A percentile compares a stretch with the other conserved stretches of the same genome.
phyloP scores from a whole-genome alignment of 2,888 invertebrate genomes.

The Tetramorium bicarinatum region DNA sequence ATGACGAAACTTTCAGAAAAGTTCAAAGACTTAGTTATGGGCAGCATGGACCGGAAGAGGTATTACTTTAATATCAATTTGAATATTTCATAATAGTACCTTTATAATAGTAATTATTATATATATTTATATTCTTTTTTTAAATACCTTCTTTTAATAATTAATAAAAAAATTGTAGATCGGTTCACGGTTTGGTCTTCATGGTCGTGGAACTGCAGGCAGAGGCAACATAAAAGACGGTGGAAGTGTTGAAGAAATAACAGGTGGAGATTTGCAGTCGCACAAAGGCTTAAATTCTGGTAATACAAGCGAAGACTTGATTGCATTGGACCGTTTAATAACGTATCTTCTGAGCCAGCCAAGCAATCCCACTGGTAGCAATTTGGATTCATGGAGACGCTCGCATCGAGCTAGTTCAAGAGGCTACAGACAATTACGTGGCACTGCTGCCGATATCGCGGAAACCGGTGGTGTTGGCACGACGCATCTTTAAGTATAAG shows the following conservation, averaged over 20 bases:
- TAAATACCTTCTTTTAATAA: neutral
- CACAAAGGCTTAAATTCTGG: constrained; percentile 84
- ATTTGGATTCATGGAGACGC: constrained; percentile 81
- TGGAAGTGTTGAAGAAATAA: constrained; percentile 26
- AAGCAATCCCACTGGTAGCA: constrained; percentile 63
- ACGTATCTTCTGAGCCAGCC: constrained; percentile 88
- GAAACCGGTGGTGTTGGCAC: constrained; percentile 72
- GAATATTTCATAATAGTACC: neutral
- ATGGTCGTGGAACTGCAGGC: constrained; percentile 47
- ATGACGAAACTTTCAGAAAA: constrained; percentile 91
- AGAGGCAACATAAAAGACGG: constrained; percentile 52
- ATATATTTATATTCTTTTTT: neutral
- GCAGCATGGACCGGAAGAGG: constrained; percentile 90
- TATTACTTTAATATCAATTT: constrained; percentile 80
- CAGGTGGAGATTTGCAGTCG: constrained; percentile 65
- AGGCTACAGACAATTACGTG: constrained; percentile 80
- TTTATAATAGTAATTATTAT: neutral
- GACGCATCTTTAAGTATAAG: constrained; percentile 74
- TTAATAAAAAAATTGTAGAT: constrained; percentile 73
- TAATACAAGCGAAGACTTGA: constrained; percentile 88
- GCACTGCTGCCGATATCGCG: constrained; percentile 60
- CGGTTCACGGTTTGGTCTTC: constrained; percentile 78
- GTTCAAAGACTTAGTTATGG: constrained; percentile 92
- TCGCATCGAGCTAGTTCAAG: constrained; percentile 81
- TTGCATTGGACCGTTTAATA: constrained; percentile 89